These are phyloP conservation scores for Collichthys lucidus DNA, from an alignment of 2,113 vertebrate species.

Conservation along the genomic window DNA sequence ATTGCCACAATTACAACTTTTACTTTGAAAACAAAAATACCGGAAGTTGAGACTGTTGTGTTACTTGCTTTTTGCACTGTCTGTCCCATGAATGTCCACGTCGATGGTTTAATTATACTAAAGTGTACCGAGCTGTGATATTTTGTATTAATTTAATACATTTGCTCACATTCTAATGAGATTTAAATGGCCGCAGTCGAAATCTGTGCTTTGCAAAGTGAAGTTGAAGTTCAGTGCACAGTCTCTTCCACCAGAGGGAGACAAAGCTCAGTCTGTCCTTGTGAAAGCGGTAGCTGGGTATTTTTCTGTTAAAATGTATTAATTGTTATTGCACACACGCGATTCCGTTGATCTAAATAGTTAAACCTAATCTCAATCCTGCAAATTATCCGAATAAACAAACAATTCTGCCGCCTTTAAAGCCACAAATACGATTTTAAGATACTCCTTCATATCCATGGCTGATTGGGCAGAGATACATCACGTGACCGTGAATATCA, in stretches of 20 bases:
- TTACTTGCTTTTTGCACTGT: background rate
- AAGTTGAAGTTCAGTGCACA: too few species aligned
- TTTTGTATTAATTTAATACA: background rate
- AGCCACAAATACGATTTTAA: background rate
- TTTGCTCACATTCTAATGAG: background rate
- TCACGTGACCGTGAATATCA: background rate
- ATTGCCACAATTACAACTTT: background rate
- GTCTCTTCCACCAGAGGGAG: conserved; percentile 16
- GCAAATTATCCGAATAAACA: background rate
- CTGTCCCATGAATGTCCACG: background rate
- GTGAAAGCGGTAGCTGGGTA: background rate
- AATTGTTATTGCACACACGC: too few species aligned
- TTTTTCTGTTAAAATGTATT: background rate
- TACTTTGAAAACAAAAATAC: background rate
- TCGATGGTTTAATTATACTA: background rate
- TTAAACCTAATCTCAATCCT: rapidly evolving
- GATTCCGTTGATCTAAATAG: rapidly evolving
- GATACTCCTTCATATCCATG: rapidly evolving
- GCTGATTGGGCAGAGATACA: background rate
- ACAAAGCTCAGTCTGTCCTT: background rate
- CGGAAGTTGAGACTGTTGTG: background rate
- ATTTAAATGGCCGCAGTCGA: background rate
- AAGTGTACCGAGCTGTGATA: background rate
- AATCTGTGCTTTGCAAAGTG: background rate
- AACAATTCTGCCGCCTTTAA: background rate